Base-by-base conservation (phyloP, 2,888 invertebrate genomes). In the Thymelicus acteon region DNA sequence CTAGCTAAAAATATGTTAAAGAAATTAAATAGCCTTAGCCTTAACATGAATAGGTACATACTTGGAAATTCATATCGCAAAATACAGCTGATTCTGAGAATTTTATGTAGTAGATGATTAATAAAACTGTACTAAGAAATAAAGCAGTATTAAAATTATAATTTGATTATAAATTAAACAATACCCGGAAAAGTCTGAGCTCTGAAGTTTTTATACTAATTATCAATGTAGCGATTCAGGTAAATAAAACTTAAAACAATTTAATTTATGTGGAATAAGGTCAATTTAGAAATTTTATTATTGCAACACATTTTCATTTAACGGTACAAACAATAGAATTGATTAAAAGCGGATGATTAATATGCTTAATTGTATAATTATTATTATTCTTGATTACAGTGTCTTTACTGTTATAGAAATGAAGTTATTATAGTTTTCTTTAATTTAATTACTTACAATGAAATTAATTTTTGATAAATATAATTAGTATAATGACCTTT, bases 251-350 rank as follows among this genome's bases (percentile, higher is more conserved):
- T 68, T 47, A 68, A 61, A 61, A 68, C 52, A 37, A 54, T 62
- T 68, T 24, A 57, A 57, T 40, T 62, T 31, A 62, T 57, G 47
- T 61, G 68, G 54, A 69, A 69, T 69, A 47, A 60, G 15, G 62
- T 39, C 57, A 63, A 39, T 58, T 69, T 63, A 57, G 62, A 58
- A 69, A 69, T 61, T 69, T 69, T 47, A 47, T 44, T 37, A 19
- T 63, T 69, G 62, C 68, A 7, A 57, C 57, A 69, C 61, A 15
- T 57, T 47, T 47, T 40, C 31, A 61, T 31, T 15, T 68, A 68
- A 61, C 68, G 68, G 61, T 47, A 61, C 37, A 10, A 47, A 62
- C 68, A 68, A 68, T 68, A 57, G 68, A 68, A 62, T 47, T 62
- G 49, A 52, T 68, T 68, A 67, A 67, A 12, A 52, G 61, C 19